Base-by-base conservation (phyloP, 1,140 invertebrate genomes). In the Plutomurus gul region DNA sequence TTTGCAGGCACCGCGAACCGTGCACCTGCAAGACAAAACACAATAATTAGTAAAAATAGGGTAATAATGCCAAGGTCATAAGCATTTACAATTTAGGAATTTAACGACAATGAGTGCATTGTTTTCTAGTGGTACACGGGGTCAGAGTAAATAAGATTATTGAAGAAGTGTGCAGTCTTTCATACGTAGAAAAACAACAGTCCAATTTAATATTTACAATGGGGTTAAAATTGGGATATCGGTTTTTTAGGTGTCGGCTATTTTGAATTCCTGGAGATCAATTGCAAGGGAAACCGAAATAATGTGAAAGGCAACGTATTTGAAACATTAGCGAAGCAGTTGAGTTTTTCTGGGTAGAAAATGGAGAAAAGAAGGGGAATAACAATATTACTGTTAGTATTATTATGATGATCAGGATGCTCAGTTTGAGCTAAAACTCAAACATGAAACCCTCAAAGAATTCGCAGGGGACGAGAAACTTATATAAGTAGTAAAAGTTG, bases 1-100 rank as follows among this genome's bases (percentile, higher is more conserved):
- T 85, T 96, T 94, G 86, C 95, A 97, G 49, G 93, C 93, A 80
- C 90, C 91, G 83, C 94, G 91, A 1, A 96, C 90, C 0, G 95
- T 96, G 85, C 95, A 97, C 71, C 94, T 92, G 84, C 22, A 87
- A 86, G 75, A 81, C 80, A 82, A 84, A 71, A 79, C 80, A 77
- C 49, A 70, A 65, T 39, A 43, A 72, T 20, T 37, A 37, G 39
- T 72, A 71, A 30, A 43, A n/a, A 43, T 10, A 43, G 40, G n/a
- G 40, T 10, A 10, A 8, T 10, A 43, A 43, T 43, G n/a, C n/a
- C n/a, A n/a, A n/a, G n/a, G n/a, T n/a, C n/a, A n/a, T n/a, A n/a
- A n/a, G n/a, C n/a, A n/a, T n/a, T n/a, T n/a, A n/a, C n/a, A n/a
- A n/a, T n/a, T n/a, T n/a, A n/a, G n/a, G n/a, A n/a, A n/a, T n/a